phyloP scores from a whole-genome alignment of 2,888 invertebrate genomes.

The Punctoribates punctum region DNA sequence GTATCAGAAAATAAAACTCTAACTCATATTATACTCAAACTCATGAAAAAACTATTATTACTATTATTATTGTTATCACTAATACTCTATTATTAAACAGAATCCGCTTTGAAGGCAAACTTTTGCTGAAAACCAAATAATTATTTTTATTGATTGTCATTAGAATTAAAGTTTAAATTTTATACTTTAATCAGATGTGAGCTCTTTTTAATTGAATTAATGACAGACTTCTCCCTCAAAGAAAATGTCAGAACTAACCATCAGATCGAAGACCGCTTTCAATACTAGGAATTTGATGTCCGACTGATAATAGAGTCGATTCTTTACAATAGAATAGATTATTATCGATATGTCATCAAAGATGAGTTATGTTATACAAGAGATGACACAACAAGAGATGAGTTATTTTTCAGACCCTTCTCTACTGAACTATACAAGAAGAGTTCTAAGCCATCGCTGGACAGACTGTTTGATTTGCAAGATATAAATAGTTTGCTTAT shows the following conservation, averaged over 20 bases:
- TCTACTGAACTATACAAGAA: not conserved
- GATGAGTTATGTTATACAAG: not conserved
- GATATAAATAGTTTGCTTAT: not conserved
- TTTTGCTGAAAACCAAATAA: too few relatives aligned
- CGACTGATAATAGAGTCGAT: not conserved
- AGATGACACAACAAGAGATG: not conserved
- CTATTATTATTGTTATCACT: not conserved
- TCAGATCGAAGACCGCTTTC: too few relatives aligned
- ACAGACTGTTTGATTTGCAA: not conserved
- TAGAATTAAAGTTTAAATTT: too few relatives aligned
- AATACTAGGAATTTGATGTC: not conserved
- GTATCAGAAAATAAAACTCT: not conserved
- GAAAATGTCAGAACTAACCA: too few relatives aligned
- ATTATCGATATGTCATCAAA: not conserved
- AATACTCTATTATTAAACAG: not conserved
- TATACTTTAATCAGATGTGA: too few relatives aligned
- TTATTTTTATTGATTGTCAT: too few relatives aligned
- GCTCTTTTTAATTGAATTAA: too few relatives aligned
- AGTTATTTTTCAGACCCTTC: not conserved
- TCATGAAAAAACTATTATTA: conserved; percentile 10
- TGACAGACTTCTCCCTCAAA: too few relatives aligned
- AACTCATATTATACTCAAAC: not conserved
- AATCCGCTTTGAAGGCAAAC: too few relatives aligned
- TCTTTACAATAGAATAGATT: not conserved
- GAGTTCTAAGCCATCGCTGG: not conserved